Base-by-base conservation (phyloP, 2,797 vertebrate species). In the Sandelia bainsii region DNA sequence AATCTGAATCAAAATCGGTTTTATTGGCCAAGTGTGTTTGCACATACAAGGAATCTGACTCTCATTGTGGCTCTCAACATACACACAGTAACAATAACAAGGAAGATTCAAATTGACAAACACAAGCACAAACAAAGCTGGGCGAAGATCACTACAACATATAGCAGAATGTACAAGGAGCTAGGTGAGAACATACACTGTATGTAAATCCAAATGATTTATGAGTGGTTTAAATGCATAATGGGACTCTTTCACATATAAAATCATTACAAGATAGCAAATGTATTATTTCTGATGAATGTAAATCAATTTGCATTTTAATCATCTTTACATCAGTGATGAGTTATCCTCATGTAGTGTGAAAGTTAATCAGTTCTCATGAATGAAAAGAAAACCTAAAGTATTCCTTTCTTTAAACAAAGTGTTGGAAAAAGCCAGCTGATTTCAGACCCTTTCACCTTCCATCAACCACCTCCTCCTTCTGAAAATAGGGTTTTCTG, bases 391-490 rank as follows among this genome's bases (percentile, higher is more conserved):
- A 3, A 63, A 17, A 12, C 19, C 19, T 1, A 3, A 13, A 17
- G 4, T 8, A 9, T 40, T 20, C 11, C 0, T 39, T 27, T 29
- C 20, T 56, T 39, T 14, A 4, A 37, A 49, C 23, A 46, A 20
- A 40, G 13, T 22, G 10, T 8, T 6, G 27, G 27, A 32, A 22
- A 62, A 23, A 20, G 2, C 16, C n/a, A 19, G 16, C 13, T 2
- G 0, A 27, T 64, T 75, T 62, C 37, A 29, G 52, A 75, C 22
- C 25, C 2, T 19, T 72, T 56, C 50, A 61, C 45, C 19, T 62
- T 52, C 60, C 34, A 62, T 67, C 25, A 39, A 42, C 50, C n/a
- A 60, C 42, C 62, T 75, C 39, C 45, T 65, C 7, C 12, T 25
- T 34, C 16, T 61, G 16, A 63, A 72, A 71, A 63, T 27, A 34